Evolutionary conservation across 2,797 vertebrate species (phyloP), one percentile per base, ranked within the genome.

Genomic region (Coluber constrictor): DNA sequence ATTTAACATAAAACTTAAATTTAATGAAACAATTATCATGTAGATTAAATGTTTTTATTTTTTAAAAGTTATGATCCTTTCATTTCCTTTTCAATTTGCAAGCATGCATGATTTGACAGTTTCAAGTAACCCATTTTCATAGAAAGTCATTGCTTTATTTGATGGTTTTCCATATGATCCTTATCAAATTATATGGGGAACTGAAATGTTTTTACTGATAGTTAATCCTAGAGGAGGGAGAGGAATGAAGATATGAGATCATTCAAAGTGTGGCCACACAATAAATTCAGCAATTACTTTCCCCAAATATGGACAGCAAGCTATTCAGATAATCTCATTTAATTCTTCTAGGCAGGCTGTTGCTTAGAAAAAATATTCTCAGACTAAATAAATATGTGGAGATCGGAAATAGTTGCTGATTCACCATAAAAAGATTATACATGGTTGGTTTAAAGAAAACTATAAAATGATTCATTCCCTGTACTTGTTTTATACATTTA

Each of bases 261-360:
- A 91, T 55, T 37, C 27, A 70, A 86, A 70, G 5, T 47, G 18
- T 89, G 15, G 37, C 11, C 20, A 37, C 29, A 89, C 23, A 43
- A 91, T 27, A 79, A 9, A 32, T 54, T 32, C 47, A 63, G 29
- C 86, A 57, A 89, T 86, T 86, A 27, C 25, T 92, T 92, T 90
- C 86, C 70, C 87, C 90, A 93, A 90, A 93, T 93, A 93, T 90
- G 89, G 93, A 23, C 51, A 70, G 37, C 51, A 23, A 18, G 4
- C 7, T 51, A 90, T 61, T 66, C 59, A 56, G 37, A 92, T 66
- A 74, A 43, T 74, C 57, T 54, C 32, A 37, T 88, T 91, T 60
- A 37, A 20, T 79, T 79, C 47, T 83, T 83, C 74, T 47, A 47
- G 74, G 10, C 74, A 47, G 20, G 9, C 74, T 29, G 8, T 59